Evolutionary conservation across 1,140 invertebrate genomes (phyloP).

Genomic region (Aphidius ervi): DNA sequence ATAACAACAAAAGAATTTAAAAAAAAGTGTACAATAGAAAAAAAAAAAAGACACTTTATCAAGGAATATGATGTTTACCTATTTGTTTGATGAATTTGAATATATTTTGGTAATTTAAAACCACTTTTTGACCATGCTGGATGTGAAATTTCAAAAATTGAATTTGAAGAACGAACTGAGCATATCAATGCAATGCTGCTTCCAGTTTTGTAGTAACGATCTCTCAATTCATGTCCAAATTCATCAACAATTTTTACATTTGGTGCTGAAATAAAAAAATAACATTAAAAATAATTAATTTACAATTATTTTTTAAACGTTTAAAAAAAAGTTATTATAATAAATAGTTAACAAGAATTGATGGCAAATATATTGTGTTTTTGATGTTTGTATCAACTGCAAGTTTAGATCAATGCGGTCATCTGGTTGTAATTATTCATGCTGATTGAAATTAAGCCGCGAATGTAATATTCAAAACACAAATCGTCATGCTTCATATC

Average conservation of each 20-base stretch:
- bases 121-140: slow-evolving; percentile 49
- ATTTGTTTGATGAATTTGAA: slow-evolving; percentile 46
- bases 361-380: no score
- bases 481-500: no score
- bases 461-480: neutral
- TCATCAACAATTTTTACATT: slow-evolving; percentile 50
- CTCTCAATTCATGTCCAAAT: slow-evolving; percentile 44
- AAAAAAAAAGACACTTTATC: no score
- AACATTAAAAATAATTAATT: no score
- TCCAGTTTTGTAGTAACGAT: slow-evolving; percentile 52
- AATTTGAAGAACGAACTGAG: slow-evolving; percentile 38
- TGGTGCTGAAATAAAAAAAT: slow-evolving; percentile 38
- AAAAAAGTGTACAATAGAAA: no score
- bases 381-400: neutral
- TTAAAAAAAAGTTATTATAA: no score
- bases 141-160: slow-evolving; percentile 39
- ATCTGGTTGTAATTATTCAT: slow-evolving; percentile 5
- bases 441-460: neutral
- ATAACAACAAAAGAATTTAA: no score
- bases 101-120: slow-evolving; percentile 40
- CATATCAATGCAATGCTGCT: slow-evolving; percentile 48
- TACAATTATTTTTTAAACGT: no score
- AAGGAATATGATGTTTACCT: slow-evolving; percentile 28
- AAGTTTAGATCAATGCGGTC: neutral
- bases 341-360: no score